Percentiles rank a stretch among this genome's conserved stretches.
Evolutionary conservation across 2,888 invertebrate genomes (phyloP).

Genomic region (Dicyrtomina minuta): DNA sequence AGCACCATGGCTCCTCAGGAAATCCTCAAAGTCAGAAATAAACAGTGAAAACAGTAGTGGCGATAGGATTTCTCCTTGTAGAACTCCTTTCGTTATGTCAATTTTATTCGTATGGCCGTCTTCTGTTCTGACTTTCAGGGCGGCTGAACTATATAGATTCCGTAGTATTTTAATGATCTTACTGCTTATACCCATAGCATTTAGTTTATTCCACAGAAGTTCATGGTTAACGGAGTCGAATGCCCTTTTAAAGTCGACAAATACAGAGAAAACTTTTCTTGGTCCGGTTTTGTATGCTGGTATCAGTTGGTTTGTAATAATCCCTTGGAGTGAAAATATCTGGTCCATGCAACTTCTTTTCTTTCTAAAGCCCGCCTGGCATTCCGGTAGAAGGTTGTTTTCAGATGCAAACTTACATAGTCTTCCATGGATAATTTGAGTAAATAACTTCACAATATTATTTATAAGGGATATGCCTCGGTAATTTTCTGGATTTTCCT

Average conservation of each 20-base stretch:
- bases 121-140: neutral
- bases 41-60: neutral
- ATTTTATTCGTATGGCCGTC: slow-evolving; percentile 3
- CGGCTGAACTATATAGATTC: slow-evolving; percentile 2
- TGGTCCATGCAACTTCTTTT: no score
- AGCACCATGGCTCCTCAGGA: neutral
- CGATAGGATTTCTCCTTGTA: slow-evolving; percentile 5
- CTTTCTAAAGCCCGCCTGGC: no score
- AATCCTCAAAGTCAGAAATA: neutral
- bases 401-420: slow-evolving; percentile 9
- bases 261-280: no score
- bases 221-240: slow-evolving; percentile 4
- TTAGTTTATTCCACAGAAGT: slow-evolving; percentile 3
- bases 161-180: neutral
- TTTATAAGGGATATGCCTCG: slow-evolving; percentile 21
- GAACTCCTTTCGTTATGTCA: neutral
- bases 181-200: neutral
- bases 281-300: no score
- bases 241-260: no score
- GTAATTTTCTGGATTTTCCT: no score
- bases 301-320: no score
- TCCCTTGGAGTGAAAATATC: no score
- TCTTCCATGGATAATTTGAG: neutral
- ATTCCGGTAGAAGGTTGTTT: no score
- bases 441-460: no score